These are phyloP conservation scores for Dioctria linearis DNA, from an alignment of 2,888 invertebrate species.

Conservation along the genomic window DNA sequence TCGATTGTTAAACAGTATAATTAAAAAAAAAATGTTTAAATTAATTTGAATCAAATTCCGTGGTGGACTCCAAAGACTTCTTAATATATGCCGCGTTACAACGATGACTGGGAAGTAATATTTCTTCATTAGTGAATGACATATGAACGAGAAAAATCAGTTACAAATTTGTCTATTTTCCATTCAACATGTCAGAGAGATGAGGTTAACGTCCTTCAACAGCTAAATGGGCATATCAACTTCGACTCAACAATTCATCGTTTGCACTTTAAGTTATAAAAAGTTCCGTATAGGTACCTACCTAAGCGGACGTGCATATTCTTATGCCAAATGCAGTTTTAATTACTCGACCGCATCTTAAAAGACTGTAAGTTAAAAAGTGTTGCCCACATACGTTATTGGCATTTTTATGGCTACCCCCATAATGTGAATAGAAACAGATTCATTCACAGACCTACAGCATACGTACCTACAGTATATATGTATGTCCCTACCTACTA, in stretches of 20 bases:
- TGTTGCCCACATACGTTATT: constrained; percentile 34
- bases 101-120: constrained; percentile 19
- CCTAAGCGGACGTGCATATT: not conserved
- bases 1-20: not conserved
- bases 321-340: constrained; percentile 25
- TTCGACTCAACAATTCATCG: not conserved
- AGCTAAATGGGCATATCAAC: not conserved
- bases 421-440: not conserved
- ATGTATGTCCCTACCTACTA: not conserved
- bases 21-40: not conserved
- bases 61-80: not conserved
- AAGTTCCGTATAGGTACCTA: not conserved
- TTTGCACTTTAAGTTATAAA: not conserved
- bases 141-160: constrained; percentile 31
- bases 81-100: constrained; percentile 13
- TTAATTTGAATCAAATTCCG: constrained; percentile 1
- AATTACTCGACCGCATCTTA: constrained; percentile 27
- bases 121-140: constrained; percentile 43
- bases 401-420: not conserved
- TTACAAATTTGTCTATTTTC: constrained; percentile 28
- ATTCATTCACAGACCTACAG: not conserved
- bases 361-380: constrained; percentile 12
- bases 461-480: not conserved
- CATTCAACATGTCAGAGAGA: not conserved
- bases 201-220: constrained; percentile 20